These are phyloP conservation scores for Aphrocallistes beatrix DNA, from an alignment of 37 sponge, comb jelly and placozoan genomes.

Conservation along the genomic window DNA sequence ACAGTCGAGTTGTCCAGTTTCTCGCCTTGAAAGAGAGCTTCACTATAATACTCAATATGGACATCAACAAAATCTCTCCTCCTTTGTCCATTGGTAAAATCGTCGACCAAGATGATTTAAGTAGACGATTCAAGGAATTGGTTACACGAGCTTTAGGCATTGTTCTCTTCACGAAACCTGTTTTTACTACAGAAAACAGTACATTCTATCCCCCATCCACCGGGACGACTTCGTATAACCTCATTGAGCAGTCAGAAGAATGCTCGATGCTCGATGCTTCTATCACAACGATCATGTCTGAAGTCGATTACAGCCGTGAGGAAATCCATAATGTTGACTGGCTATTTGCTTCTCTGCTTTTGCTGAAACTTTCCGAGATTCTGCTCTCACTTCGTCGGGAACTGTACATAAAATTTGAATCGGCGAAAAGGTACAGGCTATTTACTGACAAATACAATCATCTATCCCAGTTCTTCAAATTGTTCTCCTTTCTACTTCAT, in stretches of 20 bases:
- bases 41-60: neutral
- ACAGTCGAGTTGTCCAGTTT: neutral
- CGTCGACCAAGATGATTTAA: neutral
- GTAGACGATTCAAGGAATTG: conserved; percentile 2
- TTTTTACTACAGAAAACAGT: neutral
- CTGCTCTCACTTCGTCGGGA: neutral
- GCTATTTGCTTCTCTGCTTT: neutral
- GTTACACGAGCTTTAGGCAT: neutral
- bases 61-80: neutral
- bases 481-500: neutral
- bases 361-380: neutral
- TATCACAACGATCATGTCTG: neutral
- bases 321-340: neutral
- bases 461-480: neutral
- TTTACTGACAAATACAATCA: neutral
- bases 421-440: neutral
- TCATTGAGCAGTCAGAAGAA: neutral
- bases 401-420: neutral
- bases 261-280: neutral
- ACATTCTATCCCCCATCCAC: neutral
- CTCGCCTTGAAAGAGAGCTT: neutral
- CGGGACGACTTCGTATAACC: neutral
- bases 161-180: neutral
- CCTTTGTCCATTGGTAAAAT: neutral
- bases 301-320: neutral